These are phyloP conservation scores for Alligator mississippiensis DNA, from an alignment of 2,113 vertebrate genomes.

Conservation along the genomic window DNA sequence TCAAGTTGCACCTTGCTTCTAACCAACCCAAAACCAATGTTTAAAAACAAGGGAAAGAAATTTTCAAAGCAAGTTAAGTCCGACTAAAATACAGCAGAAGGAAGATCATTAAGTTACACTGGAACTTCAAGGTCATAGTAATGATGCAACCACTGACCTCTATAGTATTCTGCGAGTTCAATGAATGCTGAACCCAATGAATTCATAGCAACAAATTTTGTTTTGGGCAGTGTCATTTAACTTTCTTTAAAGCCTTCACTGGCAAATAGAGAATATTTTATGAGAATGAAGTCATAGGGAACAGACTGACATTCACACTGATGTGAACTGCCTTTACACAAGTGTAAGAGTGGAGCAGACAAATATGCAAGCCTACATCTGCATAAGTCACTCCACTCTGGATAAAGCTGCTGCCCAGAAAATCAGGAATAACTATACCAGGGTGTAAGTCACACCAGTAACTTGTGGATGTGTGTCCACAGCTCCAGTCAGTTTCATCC, in stretches of 20 bases:
- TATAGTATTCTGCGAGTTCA: neutral
- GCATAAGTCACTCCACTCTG: too few relatives aligned
- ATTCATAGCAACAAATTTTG: neutral
- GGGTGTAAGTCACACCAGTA: too few relatives aligned
- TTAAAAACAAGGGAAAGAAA: accelerated
- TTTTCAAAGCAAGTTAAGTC: neutral
- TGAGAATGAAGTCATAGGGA: neutral
- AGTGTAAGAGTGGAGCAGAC: too few relatives aligned
- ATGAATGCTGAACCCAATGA: neutral
- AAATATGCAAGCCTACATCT: too few relatives aligned
- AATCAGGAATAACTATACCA: too few relatives aligned
- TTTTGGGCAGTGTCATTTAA: neutral
- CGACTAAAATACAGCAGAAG: neutral
- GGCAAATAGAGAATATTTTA: neutral
- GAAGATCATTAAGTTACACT: neutral
- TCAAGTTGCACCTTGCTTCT: accelerated
- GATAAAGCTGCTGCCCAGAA: too few relatives aligned
- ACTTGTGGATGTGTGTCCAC: too few relatives aligned
- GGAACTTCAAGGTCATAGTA: neutral
- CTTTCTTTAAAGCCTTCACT: neutral
- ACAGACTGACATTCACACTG: too few relatives aligned
- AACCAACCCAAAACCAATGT: accelerated
- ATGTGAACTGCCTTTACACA: too few relatives aligned
- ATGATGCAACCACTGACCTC: accelerated
- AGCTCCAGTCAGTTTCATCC: too few relatives aligned